Base-by-base conservation (phyloP, 2,113 vertebrate genomes). In the Numida meleagris region DNA sequence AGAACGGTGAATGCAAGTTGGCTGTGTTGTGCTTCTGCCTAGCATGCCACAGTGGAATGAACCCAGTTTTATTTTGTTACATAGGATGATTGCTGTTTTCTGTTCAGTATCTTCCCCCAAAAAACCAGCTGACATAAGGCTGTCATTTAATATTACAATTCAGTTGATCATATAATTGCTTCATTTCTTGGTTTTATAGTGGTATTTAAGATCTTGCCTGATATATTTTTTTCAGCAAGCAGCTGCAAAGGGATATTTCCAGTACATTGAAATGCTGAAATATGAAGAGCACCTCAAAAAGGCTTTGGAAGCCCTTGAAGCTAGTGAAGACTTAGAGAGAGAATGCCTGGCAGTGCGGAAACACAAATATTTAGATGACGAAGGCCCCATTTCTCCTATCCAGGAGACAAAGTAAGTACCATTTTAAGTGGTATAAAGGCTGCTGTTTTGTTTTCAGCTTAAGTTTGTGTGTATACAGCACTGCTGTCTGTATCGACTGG, bases 351-450 rank as follows among this genome's bases (percentile, higher is more conserved):
- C 63, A 3, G 86, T 89, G 58, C 95, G 97, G 55, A 96, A 95
- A 77, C 96, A 98, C 40, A 98, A 97, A n/a, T 98, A 98, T 4
- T 73, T 98, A 25, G 98, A 98, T 96, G 98, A 98, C 21, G 97
- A 98, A 74, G 98, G 97, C 8, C 94, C 97, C 6, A 67, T 98
- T 95, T 98, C 98, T 46, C 98, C 98, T 80, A 98, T 98, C 82
- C 77, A 89, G 71, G 98, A 98, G 31, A 71, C 75, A 8, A 58
- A 48, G 98, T 98, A 97, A 97, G 98, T 97, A n/a, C 82, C 9
- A 23, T 43, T 63, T 27, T 40, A 15, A 18, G 61, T 42, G 33
- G 14, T 68, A 14, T 38, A 43, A 46, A 67, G n/a, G 8, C 38
- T 73, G 16, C 4, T 33, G 6, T 34, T 62, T 31, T 36, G 3